Evolutionary conservation across 53 echinoderm and acorn worm species (phyloP).

Genomic region (Luidia sarsii): DNA sequence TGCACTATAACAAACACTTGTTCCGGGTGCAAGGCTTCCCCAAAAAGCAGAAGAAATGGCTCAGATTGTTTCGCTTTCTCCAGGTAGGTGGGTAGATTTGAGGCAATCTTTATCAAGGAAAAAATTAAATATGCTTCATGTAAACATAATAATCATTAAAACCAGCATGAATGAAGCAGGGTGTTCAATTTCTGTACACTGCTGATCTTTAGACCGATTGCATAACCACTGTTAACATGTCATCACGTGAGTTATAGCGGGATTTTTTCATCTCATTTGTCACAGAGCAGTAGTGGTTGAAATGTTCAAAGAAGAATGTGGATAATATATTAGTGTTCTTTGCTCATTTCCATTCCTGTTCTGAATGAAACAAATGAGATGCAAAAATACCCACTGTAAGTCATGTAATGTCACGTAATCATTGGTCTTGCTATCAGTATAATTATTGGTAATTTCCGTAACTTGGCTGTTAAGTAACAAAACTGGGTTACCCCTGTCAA

Average conservation of each 20-base stretch:
- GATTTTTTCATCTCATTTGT: not conserved
- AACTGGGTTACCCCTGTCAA: not conserved
- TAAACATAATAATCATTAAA: conserved; percentile 11
- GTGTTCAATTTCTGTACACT: no score
- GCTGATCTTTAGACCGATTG: not conserved
- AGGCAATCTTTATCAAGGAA: conserved; percentile 40
- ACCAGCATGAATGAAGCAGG: conserved; percentile 21
- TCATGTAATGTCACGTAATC: not conserved
- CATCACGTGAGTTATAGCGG: no score
- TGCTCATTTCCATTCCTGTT: no score
- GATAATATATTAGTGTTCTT: no score
- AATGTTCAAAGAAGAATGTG: no score
- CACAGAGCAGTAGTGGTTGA: no score
- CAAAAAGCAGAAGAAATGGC: conserved; percentile 36
- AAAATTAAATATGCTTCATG: conserved; percentile 7
- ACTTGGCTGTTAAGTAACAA: not conserved
- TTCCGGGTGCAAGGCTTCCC: conserved; percentile 15
- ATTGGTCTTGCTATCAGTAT: not conserved
- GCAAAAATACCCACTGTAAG: no score
- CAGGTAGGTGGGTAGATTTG: conserved; percentile 52
- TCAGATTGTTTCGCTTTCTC: conserved; percentile 31
- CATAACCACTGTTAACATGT: not conserved
- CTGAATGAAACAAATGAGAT: no score
- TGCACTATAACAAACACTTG: conserved; percentile 47
- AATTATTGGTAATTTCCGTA: no score